phyloP scores from a whole-genome alignment of 2,888 invertebrate species.

The Ochropacha duplaris region DNA sequence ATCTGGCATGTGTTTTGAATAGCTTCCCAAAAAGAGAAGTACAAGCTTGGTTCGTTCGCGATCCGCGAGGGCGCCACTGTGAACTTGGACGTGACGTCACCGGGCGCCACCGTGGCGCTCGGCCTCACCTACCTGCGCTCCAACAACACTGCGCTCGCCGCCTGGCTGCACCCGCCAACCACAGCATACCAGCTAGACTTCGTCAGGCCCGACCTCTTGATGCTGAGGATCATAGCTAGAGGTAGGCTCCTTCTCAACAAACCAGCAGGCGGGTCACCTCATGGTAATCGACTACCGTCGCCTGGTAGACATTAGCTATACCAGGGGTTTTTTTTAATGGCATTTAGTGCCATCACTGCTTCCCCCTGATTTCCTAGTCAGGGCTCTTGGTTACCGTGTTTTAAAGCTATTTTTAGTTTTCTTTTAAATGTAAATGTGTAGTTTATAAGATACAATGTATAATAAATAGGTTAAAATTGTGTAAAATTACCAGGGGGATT shows the following conservation, averaged over 20 bases:
- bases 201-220: slow-evolving; percentile 94
- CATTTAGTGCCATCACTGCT: no score
- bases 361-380: no score
- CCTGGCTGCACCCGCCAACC: slow-evolving; percentile 95
- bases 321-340: no score
- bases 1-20: slow-evolving; percentile 8
- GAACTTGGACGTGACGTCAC: slow-evolving; percentile 97
- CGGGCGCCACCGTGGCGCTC: slow-evolving; percentile 96
- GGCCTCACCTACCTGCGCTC: slow-evolving; percentile 96
- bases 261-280: no score
- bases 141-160: slow-evolving; percentile 91
- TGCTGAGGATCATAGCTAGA: slow-evolving; percentile 90
- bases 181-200: slow-evolving; percentile 95
- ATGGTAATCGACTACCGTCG: no score
- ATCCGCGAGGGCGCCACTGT: slow-evolving; percentile 88
- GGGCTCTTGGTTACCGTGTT: no score
- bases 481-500: no score
- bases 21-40: slow-evolving; percentile 94
- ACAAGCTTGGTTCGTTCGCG: slow-evolving; percentile 92
- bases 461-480: no score
- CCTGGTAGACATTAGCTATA: no score
- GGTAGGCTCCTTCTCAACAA: slow-evolving; percentile 76
- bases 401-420: no score
- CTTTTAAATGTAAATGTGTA: no score
- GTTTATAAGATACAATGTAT: no score